phyloP scores from a whole-genome alignment of 2,888 invertebrate species.

The Griposia aprilina region DNA sequence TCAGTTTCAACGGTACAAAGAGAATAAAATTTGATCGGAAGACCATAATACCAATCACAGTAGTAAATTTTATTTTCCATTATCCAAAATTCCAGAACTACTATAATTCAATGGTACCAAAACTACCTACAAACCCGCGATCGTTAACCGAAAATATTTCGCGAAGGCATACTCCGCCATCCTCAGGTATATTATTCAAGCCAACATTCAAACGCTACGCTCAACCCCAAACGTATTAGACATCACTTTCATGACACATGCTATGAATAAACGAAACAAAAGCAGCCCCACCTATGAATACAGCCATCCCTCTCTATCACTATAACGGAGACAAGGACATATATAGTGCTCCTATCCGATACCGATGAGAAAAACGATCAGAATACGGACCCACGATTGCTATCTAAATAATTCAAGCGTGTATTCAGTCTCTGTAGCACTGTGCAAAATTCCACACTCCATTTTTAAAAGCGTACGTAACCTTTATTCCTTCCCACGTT shows the following conservation, averaged over 20 bases:
- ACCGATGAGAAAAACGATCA: constrained; percentile 88
- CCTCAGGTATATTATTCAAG: constrained; percentile 78
- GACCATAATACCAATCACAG: neutral
- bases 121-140: constrained; percentile 7
- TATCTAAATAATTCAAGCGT: constrained; percentile 89
- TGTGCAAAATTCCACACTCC: constrained; percentile 69
- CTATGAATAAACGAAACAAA: constrained; percentile 80
- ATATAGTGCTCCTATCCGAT: constrained; percentile 77
- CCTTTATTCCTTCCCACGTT: constrained; percentile 60
- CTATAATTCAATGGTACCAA: constrained; percentile 10
- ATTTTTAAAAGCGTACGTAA: constrained; percentile 18
- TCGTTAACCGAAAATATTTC: constrained; percentile 55
- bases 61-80: neutral
- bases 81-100: neutral
- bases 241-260: constrained; percentile 83
- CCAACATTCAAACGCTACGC: constrained; percentile 74
- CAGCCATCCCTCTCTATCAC: constrained; percentile 70
- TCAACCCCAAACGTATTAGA: constrained; percentile 82
- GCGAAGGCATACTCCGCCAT: constrained; percentile 50
- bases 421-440: constrained; percentile 82
- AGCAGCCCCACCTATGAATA: constrained; percentile 70
- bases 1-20: neutral
- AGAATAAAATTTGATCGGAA: neutral
- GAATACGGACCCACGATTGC: constrained; percentile 88
- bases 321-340: constrained; percentile 69